phyloP scores from a whole-genome alignment of 2,888 invertebrate species.

The Pristionchus fissidentatus region DNA sequence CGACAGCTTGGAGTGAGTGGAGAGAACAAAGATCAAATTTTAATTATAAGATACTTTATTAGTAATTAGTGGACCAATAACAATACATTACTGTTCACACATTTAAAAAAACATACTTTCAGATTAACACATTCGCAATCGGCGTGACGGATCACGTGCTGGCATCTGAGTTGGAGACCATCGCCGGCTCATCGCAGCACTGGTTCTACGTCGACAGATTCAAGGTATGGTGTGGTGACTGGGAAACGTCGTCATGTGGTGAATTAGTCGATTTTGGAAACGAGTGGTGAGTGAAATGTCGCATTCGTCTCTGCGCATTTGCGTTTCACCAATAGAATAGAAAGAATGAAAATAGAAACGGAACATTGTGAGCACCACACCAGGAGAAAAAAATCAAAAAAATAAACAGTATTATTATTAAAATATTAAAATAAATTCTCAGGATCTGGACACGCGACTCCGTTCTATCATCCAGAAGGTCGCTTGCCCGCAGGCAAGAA shows the following conservation, averaged over 20 bases:
- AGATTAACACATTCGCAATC: conserved; percentile 76
- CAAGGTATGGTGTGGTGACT: conserved; percentile 64
- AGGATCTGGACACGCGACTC: conserved; percentile 73
- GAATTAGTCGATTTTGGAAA: background rate
- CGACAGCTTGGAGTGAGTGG: conserved; percentile 61
- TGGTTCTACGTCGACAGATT: conserved; percentile 76
- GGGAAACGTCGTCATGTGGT: conserved; percentile 17
- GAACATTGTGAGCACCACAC: no score
- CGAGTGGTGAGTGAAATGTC: background rate
- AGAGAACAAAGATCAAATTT: background rate
- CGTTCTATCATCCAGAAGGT: conserved; percentile 75
- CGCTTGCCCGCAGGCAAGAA: conserved; percentile 67
- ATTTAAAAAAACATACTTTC: background rate
- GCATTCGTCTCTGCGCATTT: background rate
- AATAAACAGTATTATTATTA: background rate
- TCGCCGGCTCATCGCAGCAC: conserved; percentile 73
- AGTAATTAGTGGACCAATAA: no score
- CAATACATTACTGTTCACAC: background rate
- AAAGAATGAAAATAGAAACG: no score
- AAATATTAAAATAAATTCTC: conserved; percentile 9
- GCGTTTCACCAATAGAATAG: no score
- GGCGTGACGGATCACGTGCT: conserved; percentile 75
- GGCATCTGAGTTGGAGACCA: conserved; percentile 74
- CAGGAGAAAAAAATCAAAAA: no score
- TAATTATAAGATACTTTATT: background rate